These are phyloP conservation scores for Microchirus variegatus DNA, from an alignment of 2,797 vertebrate species.

Conservation along the genomic window DNA sequence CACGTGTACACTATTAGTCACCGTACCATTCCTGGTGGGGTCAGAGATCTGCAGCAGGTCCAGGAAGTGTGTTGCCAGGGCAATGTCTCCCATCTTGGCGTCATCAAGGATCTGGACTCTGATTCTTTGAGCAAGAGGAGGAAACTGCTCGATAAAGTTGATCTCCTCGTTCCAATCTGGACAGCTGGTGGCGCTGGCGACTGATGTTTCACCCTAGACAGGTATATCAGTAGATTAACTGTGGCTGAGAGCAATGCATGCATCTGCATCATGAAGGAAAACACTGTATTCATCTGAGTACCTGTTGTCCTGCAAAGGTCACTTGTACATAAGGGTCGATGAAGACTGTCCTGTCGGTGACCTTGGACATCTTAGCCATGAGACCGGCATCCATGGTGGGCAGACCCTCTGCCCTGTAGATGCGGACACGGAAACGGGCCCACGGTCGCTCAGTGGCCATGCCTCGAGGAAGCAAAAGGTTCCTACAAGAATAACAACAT, in stretches of 20 bases:
- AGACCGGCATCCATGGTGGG: constrained; percentile 89
- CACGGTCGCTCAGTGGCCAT: constrained; percentile 89
- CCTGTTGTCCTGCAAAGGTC: constrained; percentile 92
- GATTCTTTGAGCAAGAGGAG: constrained; percentile 88
- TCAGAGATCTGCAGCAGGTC: constrained; percentile 92
- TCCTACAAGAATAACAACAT: constrained; percentile 74
- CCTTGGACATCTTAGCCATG: constrained; percentile 89
- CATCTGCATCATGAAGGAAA: not conserved
- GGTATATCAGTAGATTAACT: not conserved
- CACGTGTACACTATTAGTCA: constrained; percentile 31
- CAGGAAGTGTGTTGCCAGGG: constrained; percentile 91
- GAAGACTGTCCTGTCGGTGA: constrained; percentile 88
- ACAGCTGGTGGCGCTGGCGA: constrained; percentile 79
- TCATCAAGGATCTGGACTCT: constrained; percentile 91
- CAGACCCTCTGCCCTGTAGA: constrained; percentile 90
- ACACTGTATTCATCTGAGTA: constrained; percentile 37
- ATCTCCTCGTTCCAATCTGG: constrained; percentile 94
- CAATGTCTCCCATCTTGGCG: constrained; percentile 84
- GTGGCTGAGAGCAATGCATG: not conserved
- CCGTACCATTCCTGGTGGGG: constrained; percentile 90
- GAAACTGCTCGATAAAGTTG: constrained; percentile 94
- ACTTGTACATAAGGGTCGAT: constrained; percentile 90
- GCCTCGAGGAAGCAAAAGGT: constrained; percentile 89
- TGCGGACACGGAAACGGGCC: constrained; percentile 88
- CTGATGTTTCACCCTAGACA: constrained; percentile 89